Evolutionary conservation across 2,888 invertebrate species (phyloP).

Genomic region (Alentia gelatinosa): DNA sequence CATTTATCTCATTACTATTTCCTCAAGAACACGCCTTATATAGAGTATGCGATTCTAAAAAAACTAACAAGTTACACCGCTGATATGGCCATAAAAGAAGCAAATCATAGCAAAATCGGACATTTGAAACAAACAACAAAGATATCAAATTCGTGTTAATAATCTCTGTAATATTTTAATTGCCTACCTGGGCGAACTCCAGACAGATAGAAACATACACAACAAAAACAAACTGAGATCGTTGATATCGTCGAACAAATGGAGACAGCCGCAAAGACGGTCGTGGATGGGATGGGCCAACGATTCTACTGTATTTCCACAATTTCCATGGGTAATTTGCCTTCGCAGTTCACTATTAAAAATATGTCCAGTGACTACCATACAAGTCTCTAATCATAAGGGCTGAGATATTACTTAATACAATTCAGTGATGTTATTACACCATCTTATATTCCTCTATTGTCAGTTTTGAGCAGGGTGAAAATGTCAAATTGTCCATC

Average conservation of each 20-base stretch:
- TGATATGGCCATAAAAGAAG: too few relatives aligned
- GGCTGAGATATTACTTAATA: too few relatives aligned
- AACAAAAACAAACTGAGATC: slow-evolving; percentile 53
- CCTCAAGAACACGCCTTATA: too few relatives aligned
- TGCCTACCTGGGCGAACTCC: slow-evolving; percentile 16
- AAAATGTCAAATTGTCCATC: too few relatives aligned
- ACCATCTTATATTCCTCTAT: too few relatives aligned
- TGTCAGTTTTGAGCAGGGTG: too few relatives aligned
- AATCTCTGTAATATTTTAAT: slow-evolving; percentile 51
- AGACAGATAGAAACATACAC: slow-evolving; percentile 44
- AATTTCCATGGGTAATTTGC: background rate
- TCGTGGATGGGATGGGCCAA: background rate
- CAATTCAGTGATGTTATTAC: too few relatives aligned
- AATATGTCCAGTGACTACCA: background rate
- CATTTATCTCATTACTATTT: too few relatives aligned
- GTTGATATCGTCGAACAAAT: background rate
- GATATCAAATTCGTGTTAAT: slow-evolving; percentile 2
- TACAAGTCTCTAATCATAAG: too few relatives aligned
- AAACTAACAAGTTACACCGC: too few relatives aligned
- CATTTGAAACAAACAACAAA: background rate
- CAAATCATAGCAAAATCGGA: too few relatives aligned
- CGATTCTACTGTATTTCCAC: background rate
- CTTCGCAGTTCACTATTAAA: background rate
- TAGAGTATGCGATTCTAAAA: too few relatives aligned
- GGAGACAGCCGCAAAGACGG: background rate